These are phyloP conservation scores for Fistularia tabacaria DNA, from an alignment of 2,797 vertebrate species.

Conservation along the genomic window DNA sequence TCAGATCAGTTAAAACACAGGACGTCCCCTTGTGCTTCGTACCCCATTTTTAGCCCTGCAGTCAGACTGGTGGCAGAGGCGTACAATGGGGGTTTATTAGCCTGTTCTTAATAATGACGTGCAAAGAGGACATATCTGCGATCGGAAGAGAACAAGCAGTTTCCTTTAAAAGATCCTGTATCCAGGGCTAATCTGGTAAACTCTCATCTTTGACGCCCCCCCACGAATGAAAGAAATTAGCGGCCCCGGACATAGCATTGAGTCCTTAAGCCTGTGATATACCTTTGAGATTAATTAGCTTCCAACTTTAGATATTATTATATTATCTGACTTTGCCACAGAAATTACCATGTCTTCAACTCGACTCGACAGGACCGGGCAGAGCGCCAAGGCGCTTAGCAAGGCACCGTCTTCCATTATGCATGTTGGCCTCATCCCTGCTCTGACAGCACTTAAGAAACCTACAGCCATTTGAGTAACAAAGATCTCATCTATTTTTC, in stretches of 20 bases:
- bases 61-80: conserved; percentile 55
- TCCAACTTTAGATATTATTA: conserved; percentile 74
- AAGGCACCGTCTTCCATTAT: conserved; percentile 72
- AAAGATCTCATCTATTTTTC: conserved; percentile 83
- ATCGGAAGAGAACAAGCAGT: conserved; percentile 70
- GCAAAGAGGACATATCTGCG: conserved; percentile 64
- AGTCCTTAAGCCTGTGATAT: conserved; percentile 66
- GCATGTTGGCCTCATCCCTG: conserved; percentile 72
- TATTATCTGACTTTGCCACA: conserved; percentile 63
- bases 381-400: conserved; percentile 60
- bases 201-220: conserved; percentile 71
- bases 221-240: conserved; percentile 73
- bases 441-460: conserved; percentile 77
- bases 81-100: conserved; percentile 65
- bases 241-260: conserved; percentile 56
- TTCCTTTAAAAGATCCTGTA: conserved; percentile 68
- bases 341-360: conserved; percentile 65
- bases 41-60: conserved; percentile 63
- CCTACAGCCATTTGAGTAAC: conserved; percentile 79
- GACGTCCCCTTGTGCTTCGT: conserved; percentile 39
- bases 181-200: conserved; percentile 75
- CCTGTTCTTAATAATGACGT: conserved; percentile 44
- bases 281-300: conserved; percentile 79
- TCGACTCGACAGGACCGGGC: conserved; percentile 60
- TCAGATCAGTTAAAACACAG: conserved; percentile 53